A percentile compares a stretch with the other conserved stretches of the same genome.
phyloP scores from a whole-genome alignment of 1,140 invertebrate genomes.

The Neodiprion pinetum region DNA sequence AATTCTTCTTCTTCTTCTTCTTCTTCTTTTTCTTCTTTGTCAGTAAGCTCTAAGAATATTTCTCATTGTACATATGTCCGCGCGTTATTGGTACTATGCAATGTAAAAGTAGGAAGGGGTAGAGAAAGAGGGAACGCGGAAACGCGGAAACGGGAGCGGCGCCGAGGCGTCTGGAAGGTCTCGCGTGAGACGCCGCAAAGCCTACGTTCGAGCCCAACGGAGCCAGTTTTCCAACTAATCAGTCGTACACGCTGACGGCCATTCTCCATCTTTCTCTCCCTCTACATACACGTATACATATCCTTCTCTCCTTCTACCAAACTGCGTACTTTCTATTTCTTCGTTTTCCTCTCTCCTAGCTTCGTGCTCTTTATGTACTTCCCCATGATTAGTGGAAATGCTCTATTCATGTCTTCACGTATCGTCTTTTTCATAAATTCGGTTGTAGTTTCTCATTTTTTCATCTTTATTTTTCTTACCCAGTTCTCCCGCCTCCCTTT shows the following conservation, averaged over 20 bases:
- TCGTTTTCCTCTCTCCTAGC: too few species aligned
- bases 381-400: too few species aligned
- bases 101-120: too few species aligned
- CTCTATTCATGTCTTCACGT: too few species aligned
- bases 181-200: constrained; percentile 37
- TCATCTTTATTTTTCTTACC: background rate
- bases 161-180: constrained; percentile 34
- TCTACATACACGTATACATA: constrained; percentile 15
- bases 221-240: constrained; percentile 6
- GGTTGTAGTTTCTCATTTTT: background rate
- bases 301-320: background rate
- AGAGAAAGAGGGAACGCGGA: constrained; percentile 26
- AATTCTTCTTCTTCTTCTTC: too few species aligned
- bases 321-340: too few species aligned
- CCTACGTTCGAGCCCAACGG: constrained; percentile 18
- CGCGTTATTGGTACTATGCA: too few species aligned
- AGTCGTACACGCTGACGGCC: background rate
- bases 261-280: background rate
- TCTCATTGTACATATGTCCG: too few species aligned
- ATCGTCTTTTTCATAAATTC: too few species aligned
- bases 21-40: too few species aligned
- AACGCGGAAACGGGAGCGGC: constrained; percentile 33
- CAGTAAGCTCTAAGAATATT: too few species aligned
- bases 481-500: background rate
- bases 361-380: too few species aligned